Evolutionary conservation across 2,888 invertebrate species (phyloP), one percentile per base, ranked within the genome.

Genomic region (Oxystoma pomonae): DNA sequence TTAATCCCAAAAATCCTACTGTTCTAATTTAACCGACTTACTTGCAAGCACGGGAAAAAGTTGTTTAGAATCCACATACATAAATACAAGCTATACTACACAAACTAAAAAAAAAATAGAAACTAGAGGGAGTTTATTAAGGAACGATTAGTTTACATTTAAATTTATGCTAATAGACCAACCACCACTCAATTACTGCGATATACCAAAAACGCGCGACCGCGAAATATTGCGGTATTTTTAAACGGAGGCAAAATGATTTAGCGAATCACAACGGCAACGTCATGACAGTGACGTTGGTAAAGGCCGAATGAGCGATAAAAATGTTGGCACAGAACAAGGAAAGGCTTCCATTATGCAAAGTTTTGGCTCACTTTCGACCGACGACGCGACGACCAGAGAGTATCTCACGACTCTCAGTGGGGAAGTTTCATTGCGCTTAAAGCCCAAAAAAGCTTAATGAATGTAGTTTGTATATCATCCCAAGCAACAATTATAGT

Each of bases 31-130:
- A n/a, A n/a, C n/a, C n/a, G 7, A 62, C 65, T 65, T 65, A 65
- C 65, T 59, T 17, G 57, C 49, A 57, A 65, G 62, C 52, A 65
- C 65, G 16, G 65, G 35, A 22, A 52, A 9, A 19, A 65, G 20
- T 58, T 65, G 65, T 20, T 59, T 21, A 52, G 17, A 20, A 56
- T 65, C 65, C 59, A 65, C 59, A 61, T 53, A 51, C 65, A 64
- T 64, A 60, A 60, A 64, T 64, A 21, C 57, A 60, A 63, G 12
- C 35, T 3, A 5, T 5, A 3, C 53, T 3, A n/a, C n/a, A 53
- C 16, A 7, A 53, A 53, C n/a, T 16, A 9, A n/a, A 63, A 63
- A 59, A 51, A 59, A 22, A 58, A 55, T 1, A 63, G 56, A 9
- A 55, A 59, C 16, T 7, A 35, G 12, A 35, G 35, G 35, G 3